Percentiles rank a stretch among this genome's conserved stretches.
These are phyloP conservation scores for Proteles cristata DNA, from an alignment of 2,113 vertebrate genomes.

Conservation along the genomic window DNA sequence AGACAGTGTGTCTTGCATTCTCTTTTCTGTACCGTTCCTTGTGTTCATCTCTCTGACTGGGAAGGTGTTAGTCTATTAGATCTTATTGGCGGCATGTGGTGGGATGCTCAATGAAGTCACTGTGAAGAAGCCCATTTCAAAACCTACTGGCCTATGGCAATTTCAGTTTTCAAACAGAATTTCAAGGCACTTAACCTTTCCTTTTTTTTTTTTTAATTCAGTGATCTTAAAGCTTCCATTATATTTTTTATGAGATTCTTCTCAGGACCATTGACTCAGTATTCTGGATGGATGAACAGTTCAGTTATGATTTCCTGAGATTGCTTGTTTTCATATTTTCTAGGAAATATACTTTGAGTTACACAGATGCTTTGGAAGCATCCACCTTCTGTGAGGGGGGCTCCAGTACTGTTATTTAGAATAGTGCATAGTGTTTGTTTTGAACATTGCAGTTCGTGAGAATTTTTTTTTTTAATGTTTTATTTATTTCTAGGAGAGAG, in stretches of 20 bases:
- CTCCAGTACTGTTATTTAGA: not conserved
- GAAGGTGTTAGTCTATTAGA: not conserved
- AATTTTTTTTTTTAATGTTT: too few species aligned
- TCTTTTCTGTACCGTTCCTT: not conserved
- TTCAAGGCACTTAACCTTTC: not conserved
- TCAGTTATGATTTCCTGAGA: not conserved
- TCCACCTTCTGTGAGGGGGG: not conserved
- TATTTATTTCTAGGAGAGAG: too few species aligned
- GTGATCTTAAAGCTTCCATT: not conserved
- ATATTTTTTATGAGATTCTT: conserved; percentile 26
- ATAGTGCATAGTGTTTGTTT: not conserved
- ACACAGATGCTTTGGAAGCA: not conserved
- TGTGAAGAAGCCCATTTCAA: not conserved
- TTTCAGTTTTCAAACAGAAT: not conserved
- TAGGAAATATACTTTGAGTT: not conserved
- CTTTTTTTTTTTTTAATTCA: not conserved
- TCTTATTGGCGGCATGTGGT: not conserved
- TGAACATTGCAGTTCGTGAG: not conserved
- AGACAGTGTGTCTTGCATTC: not conserved
- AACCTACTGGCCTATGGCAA: not conserved
- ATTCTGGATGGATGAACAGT: conserved; percentile 6
- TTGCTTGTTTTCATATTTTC: not conserved
- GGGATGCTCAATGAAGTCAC: not conserved
- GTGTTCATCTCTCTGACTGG: not conserved
- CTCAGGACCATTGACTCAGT: not conserved